A percentile compares a stretch with the other conserved stretches of the same genome.
These are phyloP conservation scores for Terrapene triunguis DNA, from an alignment of 2,113 vertebrate genomes.

Conservation along the genomic window DNA sequence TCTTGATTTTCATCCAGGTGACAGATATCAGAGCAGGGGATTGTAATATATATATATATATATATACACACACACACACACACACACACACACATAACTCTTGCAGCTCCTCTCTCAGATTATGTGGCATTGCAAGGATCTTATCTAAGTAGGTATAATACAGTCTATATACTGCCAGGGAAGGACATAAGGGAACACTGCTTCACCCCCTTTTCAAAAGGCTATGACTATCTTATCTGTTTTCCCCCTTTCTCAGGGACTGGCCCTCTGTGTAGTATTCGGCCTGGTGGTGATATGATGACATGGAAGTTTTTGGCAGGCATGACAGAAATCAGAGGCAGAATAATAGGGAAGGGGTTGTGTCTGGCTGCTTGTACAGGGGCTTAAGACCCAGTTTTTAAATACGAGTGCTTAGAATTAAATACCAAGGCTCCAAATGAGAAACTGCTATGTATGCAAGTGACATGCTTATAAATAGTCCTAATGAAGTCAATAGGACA, in stretches of 20 bases:
- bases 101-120: constrained; percentile 44
- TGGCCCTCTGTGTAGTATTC: not conserved
- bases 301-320: not conserved
- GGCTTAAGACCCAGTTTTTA: not conserved
- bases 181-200: not conserved
- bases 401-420: not conserved
- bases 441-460: constrained; percentile 5
- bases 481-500: not conserved
- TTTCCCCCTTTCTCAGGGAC: constrained; percentile 18
- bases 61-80: not conserved
- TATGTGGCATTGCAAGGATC: constrained; percentile 27
- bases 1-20: constrained; percentile 64
- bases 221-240: not conserved
- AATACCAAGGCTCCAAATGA: not conserved
- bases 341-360: not conserved
- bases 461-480: not conserved
- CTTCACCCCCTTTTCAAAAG: not conserved
- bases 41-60: constrained; percentile 57
- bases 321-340: constrained; percentile 17
- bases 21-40: constrained; percentile 61
- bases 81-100: not conserved
- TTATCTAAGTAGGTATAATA: constrained; percentile 51
- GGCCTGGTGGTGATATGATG: constrained; percentile 3
- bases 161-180: constrained; percentile 11
- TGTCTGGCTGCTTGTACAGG: not conserved